Percentiles rank a stretch among this genome's conserved stretches.
Conservation (phyloP, 2,113 vertebrate genomes). For the Pteronura brasiliensis region DNA sequence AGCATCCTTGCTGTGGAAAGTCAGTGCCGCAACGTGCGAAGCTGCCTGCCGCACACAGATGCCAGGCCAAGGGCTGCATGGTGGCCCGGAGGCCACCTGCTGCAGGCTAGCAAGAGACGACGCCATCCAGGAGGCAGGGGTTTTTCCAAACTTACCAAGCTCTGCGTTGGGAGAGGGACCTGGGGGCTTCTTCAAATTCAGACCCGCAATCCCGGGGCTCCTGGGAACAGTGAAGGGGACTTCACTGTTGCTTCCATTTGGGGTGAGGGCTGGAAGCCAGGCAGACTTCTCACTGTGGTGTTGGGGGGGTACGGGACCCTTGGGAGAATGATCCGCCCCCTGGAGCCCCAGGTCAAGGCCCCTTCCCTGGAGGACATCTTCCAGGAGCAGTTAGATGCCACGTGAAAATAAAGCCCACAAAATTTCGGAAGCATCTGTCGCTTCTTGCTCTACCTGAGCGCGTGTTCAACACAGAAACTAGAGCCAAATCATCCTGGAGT, state of each 20-base stretch:
- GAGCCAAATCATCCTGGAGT: background rate
- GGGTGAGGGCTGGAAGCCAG: background rate
- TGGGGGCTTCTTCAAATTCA: background rate
- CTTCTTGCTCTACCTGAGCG: background rate
- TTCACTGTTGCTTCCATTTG: background rate
- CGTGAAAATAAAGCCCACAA: background rate
- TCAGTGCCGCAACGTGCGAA: background rate
- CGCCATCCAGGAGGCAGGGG: background rate
- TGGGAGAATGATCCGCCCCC: rapidly evolving
- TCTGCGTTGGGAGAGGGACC: too few relatives aligned
- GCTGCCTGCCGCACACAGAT: background rate
- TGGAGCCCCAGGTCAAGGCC: background rate
- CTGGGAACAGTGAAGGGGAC: background rate
- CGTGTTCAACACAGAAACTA: background rate
- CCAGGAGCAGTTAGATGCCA: background rate
- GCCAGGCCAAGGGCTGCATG: background rate
- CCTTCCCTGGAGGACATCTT: background rate
- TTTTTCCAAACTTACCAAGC: background rate
- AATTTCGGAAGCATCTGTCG: background rate
- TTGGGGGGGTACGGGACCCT: background rate
- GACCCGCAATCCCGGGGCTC: background rate
- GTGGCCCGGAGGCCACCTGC: background rate
- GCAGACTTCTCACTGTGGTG: background rate
- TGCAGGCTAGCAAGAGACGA: too few relatives aligned
- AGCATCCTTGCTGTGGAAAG: background rate